A percentile compares a stretch with the other conserved stretches of the same genome.
Evolutionary conservation across 2,797 vertebrate genomes (phyloP).

Genomic region (Artibeus lituratus): DNA sequence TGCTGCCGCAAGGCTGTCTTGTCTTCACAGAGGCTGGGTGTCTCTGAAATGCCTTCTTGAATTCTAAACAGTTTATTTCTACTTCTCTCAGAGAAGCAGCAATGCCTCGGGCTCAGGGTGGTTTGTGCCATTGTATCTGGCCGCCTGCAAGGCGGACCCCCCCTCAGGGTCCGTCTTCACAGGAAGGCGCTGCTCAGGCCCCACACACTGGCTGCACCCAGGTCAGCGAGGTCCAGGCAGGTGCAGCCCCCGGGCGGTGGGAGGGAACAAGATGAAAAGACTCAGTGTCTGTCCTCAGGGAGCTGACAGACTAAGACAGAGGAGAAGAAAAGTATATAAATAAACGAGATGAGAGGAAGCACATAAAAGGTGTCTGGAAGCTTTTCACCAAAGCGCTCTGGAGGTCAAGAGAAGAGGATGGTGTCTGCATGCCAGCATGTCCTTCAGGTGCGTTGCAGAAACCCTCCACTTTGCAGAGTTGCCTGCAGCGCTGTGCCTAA

Average conservation of each 20-base stretch:
- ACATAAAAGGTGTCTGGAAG: neutral
- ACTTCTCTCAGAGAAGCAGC: neutral
- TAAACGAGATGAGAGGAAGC: neutral
- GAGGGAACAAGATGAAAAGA: no score
- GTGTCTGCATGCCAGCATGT: neutral
- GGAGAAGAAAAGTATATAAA: neutral
- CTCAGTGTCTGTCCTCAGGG: neutral
- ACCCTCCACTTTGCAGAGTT: neutral
- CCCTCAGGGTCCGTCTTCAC: neutral
- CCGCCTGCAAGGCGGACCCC: accelerated
- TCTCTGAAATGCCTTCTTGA: slow-evolving; percentile 31
- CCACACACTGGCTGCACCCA: accelerated
- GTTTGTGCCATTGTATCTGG: no score
- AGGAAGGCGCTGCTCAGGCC: accelerated
- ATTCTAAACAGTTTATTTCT: slow-evolving; percentile 51
- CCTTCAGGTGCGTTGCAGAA: neutral
- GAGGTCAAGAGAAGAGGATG: neutral
- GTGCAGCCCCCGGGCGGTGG: accelerated
- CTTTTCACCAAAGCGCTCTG: neutral
- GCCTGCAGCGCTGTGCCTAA: accelerated
- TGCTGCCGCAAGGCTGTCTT: neutral
- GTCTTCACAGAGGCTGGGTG: neutral
- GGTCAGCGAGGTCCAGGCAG: neutral
- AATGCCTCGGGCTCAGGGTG: neutral
- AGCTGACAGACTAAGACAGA: neutral